Base-by-base conservation (phyloP, 23 tunicate species). In the Oikopleura vanhoeffeni region DNA sequence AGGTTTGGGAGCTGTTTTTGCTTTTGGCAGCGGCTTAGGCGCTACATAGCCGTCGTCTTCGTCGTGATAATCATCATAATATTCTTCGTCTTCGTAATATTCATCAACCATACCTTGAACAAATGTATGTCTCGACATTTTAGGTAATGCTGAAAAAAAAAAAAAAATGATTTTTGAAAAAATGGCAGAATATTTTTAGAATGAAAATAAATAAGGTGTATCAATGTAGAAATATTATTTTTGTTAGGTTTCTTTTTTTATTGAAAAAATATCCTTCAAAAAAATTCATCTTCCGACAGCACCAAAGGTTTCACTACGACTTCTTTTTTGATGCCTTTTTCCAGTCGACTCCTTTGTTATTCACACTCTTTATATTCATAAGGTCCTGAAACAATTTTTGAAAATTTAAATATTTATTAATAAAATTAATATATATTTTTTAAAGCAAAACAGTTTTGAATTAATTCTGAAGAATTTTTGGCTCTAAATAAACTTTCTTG, bases 31-130 rank as follows among this genome's bases (percentile, higher is more conserved):
- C 36, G 35, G 34, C 2, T 71, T 13, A 18, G 34, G 34, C 2
- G 27, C 38, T 33, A 2, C 3, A 18, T 2, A 8, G 60, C 18
- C 38, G 79, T 71, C 27, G 4, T 71, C 79, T 2, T 71, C 79
- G 32, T 71, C 27, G 38, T 71, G 32, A 30, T 71, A 33, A 71
- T 71, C 79, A 30, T 71, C 79, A 32, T 71, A 71, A 71, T 71
- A 33, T 33, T 32, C 79, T 33, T 71, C 27, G 3, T 71, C 79
- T 33, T 71, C 79, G 35, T 71, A 71, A 71, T 71, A 71, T 38
- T 71, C 79, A 30, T 71, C 79, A 4, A 71, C 38, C 79, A 71
- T 71, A 2, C 79, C 79, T 30, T 71, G 79, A 24, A 71, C 79
- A 71, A 8, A 18, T 18, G 18, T 8, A 49, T 49, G 60, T 18